These are phyloP conservation scores for Periparus ater DNA, from an alignment of 2,797 vertebrate genomes.

Conservation along the genomic window DNA sequence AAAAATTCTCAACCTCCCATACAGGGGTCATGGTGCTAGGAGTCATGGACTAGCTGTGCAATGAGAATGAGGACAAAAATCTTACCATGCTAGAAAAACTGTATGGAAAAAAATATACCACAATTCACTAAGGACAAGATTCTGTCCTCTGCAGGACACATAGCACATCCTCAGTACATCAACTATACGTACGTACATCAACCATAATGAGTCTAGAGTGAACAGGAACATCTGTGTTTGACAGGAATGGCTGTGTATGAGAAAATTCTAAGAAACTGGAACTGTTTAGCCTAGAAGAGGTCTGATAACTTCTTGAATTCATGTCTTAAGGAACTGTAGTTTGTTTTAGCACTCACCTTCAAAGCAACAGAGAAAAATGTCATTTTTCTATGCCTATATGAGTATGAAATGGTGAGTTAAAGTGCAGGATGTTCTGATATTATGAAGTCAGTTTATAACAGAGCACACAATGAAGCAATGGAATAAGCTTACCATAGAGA, in stretches of 20 bases:
- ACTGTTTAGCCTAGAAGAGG: background rate
- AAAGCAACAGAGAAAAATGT: background rate
- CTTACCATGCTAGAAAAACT: background rate
- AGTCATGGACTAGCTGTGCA: background rate
- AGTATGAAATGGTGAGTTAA: background rate
- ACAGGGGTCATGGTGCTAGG: rapidly evolving
- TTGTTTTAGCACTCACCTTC: background rate
- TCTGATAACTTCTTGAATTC: background rate
- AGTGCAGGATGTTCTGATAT: background rate
- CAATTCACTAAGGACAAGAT: background rate
- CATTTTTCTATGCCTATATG: background rate
- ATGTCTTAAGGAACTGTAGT: background rate
- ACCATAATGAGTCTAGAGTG: background rate
- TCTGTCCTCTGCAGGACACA: background rate
- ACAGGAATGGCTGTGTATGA: background rate
- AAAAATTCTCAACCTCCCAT: background rate
- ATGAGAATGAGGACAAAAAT: background rate
- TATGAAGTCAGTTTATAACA: background rate
- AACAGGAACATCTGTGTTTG: background rate
- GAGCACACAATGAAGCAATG: background rate
- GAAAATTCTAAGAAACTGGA: background rate
- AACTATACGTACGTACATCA: background rate
- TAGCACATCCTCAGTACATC: background rate
- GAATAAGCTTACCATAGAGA: background rate
- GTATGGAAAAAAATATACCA: background rate